A percentile compares a stretch with the other conserved stretches of the same genome.
Conservation (phyloP, 2,888 invertebrate genomes). For the Troides aeacus region DNA sequence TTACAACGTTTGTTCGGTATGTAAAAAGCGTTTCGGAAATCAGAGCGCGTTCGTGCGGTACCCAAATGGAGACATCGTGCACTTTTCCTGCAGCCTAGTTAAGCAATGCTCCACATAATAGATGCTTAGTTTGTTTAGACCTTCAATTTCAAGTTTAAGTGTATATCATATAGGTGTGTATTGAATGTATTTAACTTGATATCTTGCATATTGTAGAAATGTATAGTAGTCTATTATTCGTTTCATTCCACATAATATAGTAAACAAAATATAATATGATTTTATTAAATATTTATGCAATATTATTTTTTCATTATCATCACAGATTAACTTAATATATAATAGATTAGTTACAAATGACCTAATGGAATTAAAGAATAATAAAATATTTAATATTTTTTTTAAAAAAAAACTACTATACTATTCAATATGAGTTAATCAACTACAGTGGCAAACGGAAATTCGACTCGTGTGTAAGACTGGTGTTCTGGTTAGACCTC, state of each 20-base stretch:
- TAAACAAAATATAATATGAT: not conserved
- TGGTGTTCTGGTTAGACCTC: no score
- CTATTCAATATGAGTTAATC: no score
- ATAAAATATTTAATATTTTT: not conserved
- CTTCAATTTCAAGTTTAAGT: not conserved
- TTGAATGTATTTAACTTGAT: not conserved
- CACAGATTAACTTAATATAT: not conserved
- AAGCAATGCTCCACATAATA: constrained; percentile 33
- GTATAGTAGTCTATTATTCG: not conserved
- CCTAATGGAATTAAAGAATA: not conserved
- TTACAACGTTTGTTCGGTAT: constrained; percentile 92
- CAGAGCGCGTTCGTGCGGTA: constrained; percentile 96
- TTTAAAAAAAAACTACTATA: no score
- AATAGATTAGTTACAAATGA: not conserved
- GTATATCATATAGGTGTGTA: not conserved
- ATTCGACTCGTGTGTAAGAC: no score
- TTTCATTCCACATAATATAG: constrained; percentile 6
- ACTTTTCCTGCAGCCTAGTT: constrained; percentile 87
- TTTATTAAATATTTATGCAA: constrained; percentile 1
- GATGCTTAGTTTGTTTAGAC: not conserved
- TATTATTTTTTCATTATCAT: not conserved
- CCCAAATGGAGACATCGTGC: constrained; percentile 94
- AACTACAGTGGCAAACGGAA: no score
- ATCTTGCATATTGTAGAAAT: constrained; percentile 3
- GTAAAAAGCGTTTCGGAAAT: constrained; percentile 95